Evolutionary conservation across 1,140 invertebrate genomes (phyloP), one percentile per base, ranked within the genome.

Genomic region (Probaryconus sp.): DNA sequence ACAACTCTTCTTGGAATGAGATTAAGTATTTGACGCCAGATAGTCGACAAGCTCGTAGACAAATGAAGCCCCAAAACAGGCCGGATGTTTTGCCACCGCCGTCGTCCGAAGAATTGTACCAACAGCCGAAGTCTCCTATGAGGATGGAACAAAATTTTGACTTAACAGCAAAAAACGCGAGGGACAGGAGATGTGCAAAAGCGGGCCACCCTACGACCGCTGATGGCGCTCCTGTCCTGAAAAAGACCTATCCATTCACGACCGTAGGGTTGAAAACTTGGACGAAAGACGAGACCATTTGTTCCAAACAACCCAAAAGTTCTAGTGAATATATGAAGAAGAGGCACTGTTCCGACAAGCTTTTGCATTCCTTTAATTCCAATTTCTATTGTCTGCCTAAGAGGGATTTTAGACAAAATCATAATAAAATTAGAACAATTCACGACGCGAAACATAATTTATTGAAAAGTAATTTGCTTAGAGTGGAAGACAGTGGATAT

Each of bases 31-130:
- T 85, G 3, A 82, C 84, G 2, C 80, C 82, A 0, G 79, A 83
- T 1, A 76, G 13, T 1, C 78, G 92, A 67, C 93, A 94, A 74
- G 91, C 90, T 0, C 92, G 91, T 33, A 88, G 93, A 38, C 93
- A 94, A 37, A 75, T 86, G 9, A 83, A 85, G 28, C 86, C 85
- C 0, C 73, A 82, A 4, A 88, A 82, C 28, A 90, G 91, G 16
- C 92, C 92, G 0, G 92, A 92, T 73, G 89, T 93, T 9, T 88
- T 92, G 11, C 92, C 91, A 5, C 87, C 91, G 7, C 88, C 88
- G 5, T 82, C 89, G 3, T 85, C 87, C n/a, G 88, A 89, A 3
- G 85, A 88, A 0, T 89, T 92, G 55, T 92, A 92, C 74, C 90
- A 92, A 72, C 87, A 89, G 2, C 91, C 91, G 10, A 89, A 87